These are phyloP conservation scores for Lepidiolamprologus cunningtoni DNA, from an alignment of 2,113 vertebrate genomes.

Conservation along the genomic window DNA sequence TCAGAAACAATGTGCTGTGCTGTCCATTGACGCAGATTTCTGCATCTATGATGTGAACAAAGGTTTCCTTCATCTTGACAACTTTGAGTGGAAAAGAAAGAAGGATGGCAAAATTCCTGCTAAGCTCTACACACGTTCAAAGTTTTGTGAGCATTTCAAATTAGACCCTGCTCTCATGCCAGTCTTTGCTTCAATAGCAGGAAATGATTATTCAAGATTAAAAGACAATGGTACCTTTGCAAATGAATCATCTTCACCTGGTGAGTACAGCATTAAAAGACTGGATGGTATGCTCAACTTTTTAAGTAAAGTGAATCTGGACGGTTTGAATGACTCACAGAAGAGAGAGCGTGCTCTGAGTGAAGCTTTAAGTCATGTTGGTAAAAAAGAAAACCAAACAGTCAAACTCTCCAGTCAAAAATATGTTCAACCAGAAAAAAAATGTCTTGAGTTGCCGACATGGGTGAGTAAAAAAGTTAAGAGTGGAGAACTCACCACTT, in stretches of 20 bases:
- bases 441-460: rapidly evolving
- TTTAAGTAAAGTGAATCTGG: rapidly evolving
- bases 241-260: rapidly evolving
- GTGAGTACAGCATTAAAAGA: rapidly evolving
- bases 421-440: rapidly evolving
- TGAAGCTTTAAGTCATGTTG: rapidly evolving
- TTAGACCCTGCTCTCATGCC: too few relatives aligned
- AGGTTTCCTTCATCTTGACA: rapidly evolving
- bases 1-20: too few relatives aligned
- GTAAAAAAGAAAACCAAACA: rapidly evolving
- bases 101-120: too few relatives aligned
- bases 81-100: rapidly evolving
- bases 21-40: rapidly evolving
- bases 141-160: too few relatives aligned
- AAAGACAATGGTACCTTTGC: rapidly evolving
- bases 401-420: rapidly evolving
- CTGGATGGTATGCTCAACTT: rapidly evolving
- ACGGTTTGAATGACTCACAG: rapidly evolving
- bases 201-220: too few relatives aligned
- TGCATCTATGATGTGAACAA: rapidly evolving
- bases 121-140: too few relatives aligned
- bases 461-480: rapidly evolving
- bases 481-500: background rate
- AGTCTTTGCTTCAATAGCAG: too few relatives aligned
- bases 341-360: background rate